Evolutionary conservation across 2,113 vertebrate species (phyloP), one percentile per base, ranked within the genome.

Genomic region (Oncorhynchus nerka): DNA sequence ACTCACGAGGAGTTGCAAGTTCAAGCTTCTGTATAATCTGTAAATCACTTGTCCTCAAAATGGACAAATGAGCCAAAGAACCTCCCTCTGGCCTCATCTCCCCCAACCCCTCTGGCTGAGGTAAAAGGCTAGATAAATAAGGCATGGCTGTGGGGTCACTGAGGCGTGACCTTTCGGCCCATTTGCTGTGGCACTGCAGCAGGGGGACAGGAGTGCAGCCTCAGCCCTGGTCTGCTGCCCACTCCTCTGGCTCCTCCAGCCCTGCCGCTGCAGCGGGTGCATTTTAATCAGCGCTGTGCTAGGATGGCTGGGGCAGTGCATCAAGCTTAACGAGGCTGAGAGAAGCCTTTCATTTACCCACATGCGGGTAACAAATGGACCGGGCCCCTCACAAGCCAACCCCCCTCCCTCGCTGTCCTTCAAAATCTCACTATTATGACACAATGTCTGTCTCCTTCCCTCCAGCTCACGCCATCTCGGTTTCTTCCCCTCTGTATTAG

Each of bases 271-370:
- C 69, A 55, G 69, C 86, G 82, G 83, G 80, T 59, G 80, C 84
- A 90, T 91, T 90, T 87, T 88, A 92, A 93, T 92, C 90, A 92
- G 88, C 80, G 16, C 55, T 16, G 81, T 20, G 84, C 83, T 55
- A 55, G 75, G 61, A 28, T 68, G 78, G 79, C 69, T 26, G 73
- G 70, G 85, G 84, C 82, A 73, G 77, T 90, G 90, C 75, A 88
- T 90, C 89, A 88, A 75, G 80, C 83, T 82, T 90, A 92, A 91
- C 86, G 84, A 92, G 89, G 86, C 88, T 83, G 79, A 87, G 75
- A 85, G 84, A 84, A 80, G 75, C 75, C 80, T 83, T 84, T 89
- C 87, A 89, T 88, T 90, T 85, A 82, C 76, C 70, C 74, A 75
- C 76, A 78, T 67, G 13, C 83, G 81, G 84, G 75, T 89, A 89